Base-by-base conservation (phyloP, 2,113 vertebrate genomes). In the Alectura lathami region DNA sequence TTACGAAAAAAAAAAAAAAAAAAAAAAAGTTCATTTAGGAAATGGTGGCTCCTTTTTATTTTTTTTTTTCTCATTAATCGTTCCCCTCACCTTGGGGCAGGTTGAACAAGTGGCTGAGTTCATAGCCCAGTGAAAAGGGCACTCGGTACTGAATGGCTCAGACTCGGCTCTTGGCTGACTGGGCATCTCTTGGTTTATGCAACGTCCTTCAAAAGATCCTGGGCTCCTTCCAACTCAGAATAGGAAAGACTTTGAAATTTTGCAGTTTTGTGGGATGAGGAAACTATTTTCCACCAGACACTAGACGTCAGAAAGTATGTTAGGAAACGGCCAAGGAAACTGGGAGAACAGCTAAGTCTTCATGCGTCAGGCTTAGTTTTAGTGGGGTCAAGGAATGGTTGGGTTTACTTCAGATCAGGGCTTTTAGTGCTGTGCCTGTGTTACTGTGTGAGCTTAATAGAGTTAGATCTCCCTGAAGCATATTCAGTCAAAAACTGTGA, bases 261-360 rank as follows among this genome's bases (percentile, higher is more conserved):
- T 78, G 13, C 38, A 63, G 43, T 87, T 94, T 78, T 85, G 66
- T 93, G 57, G 34, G 43, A 68, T 73, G 43, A 76, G 62, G 30
- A 81, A 91, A 79, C 26, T 83, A 24, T 83, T 94, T 96, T 88
- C 75, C 53, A 73, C 29, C 57, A 88, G 40, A 79, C 57, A 17
- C 70, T 79, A 3, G 67, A 85, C 32, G n/a, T 88, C 70, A 89
- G 74, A 68, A 94, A 82, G 60, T 63, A 21, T 73, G 43, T 51
- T 85, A 79, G 40, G 75, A 83, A 83, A 72, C 40, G 83, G 83
- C 70, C 86, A 80, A 83, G 26, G 40, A 63, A 83, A 76, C 23
- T 54, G 51, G 53, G 67, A 88, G 53, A 91, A 72, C 57, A 83
- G 27, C 47, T 56, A 56, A 60, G 75, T 34, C 62, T 64, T 59